Evolutionary conservation across 2,888 invertebrate genomes (phyloP), one percentile per base, ranked within the genome.

Genomic region (Eupithecia subfuscata): DNA sequence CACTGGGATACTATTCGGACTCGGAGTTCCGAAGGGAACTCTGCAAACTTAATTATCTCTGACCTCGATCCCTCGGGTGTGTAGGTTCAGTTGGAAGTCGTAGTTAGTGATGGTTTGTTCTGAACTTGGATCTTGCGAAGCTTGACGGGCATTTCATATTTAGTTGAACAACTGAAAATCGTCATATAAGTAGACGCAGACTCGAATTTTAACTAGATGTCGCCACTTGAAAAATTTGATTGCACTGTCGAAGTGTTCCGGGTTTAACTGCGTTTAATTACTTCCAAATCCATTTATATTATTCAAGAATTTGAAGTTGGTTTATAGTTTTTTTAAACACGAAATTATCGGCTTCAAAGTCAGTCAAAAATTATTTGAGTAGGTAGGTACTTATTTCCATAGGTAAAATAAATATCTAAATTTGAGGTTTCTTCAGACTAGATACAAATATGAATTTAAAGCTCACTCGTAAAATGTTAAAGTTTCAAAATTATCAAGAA

Each of bases 1-100:
- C 73, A 75, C 74, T 80, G 69, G 64, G 71, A 74, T 76, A 79
- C 74, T 75, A 70, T 72, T 64, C 74, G n/a, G 67, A 75, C 78
- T 77, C 48, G 69, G 69, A 67, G 71, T 52, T 71, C 75, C 74
- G 65, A 30, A 70, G 78, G 76, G 80, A 78, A 81, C 83, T 84
- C 83, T 75, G 77, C 79, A 81, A 85, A 87, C 85, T 88, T 88
- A 90, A 91, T 90, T 91, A 89, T 85, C 83, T 83, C 82, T 89
- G 89, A 89, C 90, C 91, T 84, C 81, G 88, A 89, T 86, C 89
- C 86, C 79, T 75, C 79, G 74, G 84, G 82, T 40, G n/a, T 37
- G 64, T 22, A 40, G 16, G 43, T 68, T n/a, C 43, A 40, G 65
- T 22, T 43, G 18, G 25, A 22, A 40, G n/a, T 22, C 43, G 25